Evolutionary conservation across 2,888 invertebrate genomes (phyloP), one percentile per base, ranked within the genome.

Genomic region (Brenthis ino): DNA sequence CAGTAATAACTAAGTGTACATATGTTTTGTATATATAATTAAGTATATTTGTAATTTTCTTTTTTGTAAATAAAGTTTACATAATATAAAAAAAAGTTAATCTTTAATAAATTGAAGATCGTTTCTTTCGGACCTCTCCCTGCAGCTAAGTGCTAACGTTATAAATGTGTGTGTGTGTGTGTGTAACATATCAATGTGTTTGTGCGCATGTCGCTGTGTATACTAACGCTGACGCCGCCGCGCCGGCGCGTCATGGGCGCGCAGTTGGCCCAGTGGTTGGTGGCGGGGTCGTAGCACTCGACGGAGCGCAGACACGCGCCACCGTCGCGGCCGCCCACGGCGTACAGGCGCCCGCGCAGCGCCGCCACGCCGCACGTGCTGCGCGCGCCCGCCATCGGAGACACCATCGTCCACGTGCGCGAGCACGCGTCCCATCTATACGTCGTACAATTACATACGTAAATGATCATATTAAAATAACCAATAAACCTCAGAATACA

Each of bases 331-430:
- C 98, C 98, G 55, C 98, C 98, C 57, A 98, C 98, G 4, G 98
- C 98, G 91, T 97, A 98, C 72, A 99, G 93, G 77, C 97, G 96
- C 48, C 93, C 96, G 77, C 96, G 95, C 61, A 98, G 94, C 58
- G 97, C 97, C 67, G 97, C 97, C 50, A 98, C 97, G 48, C 98
- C 98, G 72, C 98, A 98, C 20, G 98, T 98, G 77, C 96, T 97
- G 63, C 99, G 94, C 82, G 97, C 96, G 69, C 96, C 96, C 69
- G 96, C 95, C 98, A 98, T 98, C 2, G 98, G 96, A 5, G 97
- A 96, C 70, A 98, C 97, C 81, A 96, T 96, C 76, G 96, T 97
- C 98, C 98, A 99, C 71, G 96, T 95, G 69, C 97, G 95, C 2
- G 97, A 96, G 70, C 95, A 94, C 13, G 98, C 97, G 90, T 98